A percentile compares a stretch with the other conserved stretches of the same genome.
Conservation (phyloP, 2,113 vertebrate species). For the Tyrannus savana region DNA sequence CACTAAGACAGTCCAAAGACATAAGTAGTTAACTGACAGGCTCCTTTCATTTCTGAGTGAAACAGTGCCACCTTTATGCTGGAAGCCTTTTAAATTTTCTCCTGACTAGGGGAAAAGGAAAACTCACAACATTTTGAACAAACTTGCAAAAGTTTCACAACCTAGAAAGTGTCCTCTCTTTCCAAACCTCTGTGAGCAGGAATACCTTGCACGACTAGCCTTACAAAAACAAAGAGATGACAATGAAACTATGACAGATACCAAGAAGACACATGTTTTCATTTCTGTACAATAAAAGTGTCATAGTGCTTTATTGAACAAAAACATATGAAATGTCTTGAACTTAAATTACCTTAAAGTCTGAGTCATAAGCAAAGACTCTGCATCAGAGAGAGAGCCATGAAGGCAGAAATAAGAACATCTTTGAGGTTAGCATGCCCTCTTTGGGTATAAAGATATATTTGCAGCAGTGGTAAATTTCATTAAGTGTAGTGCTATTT, state of each 20-base stretch:
- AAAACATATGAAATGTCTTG: not conserved
- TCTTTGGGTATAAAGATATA: constrained; percentile 69
- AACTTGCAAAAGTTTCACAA: not conserved
- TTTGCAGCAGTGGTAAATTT: constrained; percentile 16
- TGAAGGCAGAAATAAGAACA: not conserved
- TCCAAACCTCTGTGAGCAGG: not conserved
- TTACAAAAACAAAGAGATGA: not conserved
- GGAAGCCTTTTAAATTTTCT: constrained; percentile 29
- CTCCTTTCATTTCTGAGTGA: not conserved
- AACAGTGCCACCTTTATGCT: constrained; percentile 5
- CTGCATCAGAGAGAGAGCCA: not conserved
- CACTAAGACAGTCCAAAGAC: not conserved
- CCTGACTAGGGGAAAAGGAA: not conserved
- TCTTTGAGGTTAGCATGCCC: constrained; percentile 74
- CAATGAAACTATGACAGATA: not conserved
- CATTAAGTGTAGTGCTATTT: not conserved
- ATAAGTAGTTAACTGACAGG: not conserved
- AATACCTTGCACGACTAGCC: not conserved
- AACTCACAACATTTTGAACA: not conserved
- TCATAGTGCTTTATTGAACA: not conserved
- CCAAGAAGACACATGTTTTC: not conserved
- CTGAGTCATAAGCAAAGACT: not conserved
- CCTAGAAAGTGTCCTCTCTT: not conserved
- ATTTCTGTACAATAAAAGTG: not conserved
- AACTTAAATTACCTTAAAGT: constrained; percentile 19